Conservation (phyloP, 2,797 vertebrate genomes). For the Odontamblyopus rebecca region DNA sequence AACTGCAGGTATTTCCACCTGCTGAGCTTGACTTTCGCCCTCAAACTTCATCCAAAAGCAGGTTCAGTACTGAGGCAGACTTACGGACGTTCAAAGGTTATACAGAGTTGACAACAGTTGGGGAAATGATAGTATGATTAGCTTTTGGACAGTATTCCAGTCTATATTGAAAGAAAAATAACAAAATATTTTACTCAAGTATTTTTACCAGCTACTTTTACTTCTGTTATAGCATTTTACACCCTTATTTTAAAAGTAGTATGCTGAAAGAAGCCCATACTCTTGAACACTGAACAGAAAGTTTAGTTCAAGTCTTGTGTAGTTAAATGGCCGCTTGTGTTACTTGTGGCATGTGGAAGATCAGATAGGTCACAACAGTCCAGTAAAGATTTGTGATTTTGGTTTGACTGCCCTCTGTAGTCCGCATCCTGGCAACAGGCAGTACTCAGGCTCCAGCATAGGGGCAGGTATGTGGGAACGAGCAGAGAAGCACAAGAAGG, state of each 20-base stretch:
- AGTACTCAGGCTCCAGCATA: slow-evolving; percentile 35
- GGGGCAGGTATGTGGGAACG: slow-evolving; percentile 31
- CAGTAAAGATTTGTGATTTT: slow-evolving; percentile 58
- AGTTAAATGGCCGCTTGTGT: background rate
- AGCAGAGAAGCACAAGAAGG: slow-evolving; percentile 12
- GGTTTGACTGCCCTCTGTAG: slow-evolving; percentile 65
- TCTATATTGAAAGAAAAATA: background rate
- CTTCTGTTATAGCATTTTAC: no score
- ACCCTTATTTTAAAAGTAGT: background rate
- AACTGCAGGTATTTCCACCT: slow-evolving; percentile 43
- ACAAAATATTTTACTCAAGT: no score
- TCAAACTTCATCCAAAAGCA: slow-evolving; percentile 5
- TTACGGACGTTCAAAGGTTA: background rate
- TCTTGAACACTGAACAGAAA: background rate
- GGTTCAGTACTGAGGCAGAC: background rate
- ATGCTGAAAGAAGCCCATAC: background rate
- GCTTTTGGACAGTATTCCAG: background rate
- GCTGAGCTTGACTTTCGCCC: slow-evolving; percentile 27
- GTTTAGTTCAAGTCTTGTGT: background rate
- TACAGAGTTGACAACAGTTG: background rate
- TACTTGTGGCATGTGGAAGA: background rate
- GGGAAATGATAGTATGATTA: no score
- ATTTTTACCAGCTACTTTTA: no score
- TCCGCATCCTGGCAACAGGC: slow-evolving; percentile 54
- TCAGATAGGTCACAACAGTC: slow-evolving; percentile 42